Conservation (phyloP, 2,797 vertebrate species). For the Sebastes flavidus region DNA sequence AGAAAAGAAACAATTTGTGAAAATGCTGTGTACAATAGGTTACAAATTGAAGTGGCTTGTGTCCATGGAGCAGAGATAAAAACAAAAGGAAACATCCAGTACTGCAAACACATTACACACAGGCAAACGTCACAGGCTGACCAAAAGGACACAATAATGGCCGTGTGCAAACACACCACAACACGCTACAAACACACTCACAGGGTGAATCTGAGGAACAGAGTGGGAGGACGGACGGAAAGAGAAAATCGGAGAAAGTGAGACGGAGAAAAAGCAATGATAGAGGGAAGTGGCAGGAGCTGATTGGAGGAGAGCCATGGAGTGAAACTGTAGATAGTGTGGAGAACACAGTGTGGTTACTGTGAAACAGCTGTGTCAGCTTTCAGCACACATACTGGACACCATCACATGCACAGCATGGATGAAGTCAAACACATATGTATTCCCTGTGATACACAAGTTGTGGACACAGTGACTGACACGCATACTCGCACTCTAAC, state of each 20-base stretch:
- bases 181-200: neutral
- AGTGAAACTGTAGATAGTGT: slow-evolving; percentile 57
- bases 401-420: slow-evolving; percentile 5
- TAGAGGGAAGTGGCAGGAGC: slow-evolving; percentile 23
- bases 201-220: neutral
- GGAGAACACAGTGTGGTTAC: slow-evolving; percentile 49
- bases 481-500: neutral
- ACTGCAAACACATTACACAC: neutral
- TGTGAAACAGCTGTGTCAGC: slow-evolving; percentile 60
- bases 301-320: slow-evolving; percentile 38
- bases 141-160: neutral
- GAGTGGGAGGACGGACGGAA: neutral
- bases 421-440: slow-evolving; percentile 1
- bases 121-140: neutral
- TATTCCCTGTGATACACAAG: neutral
- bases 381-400: slow-evolving; percentile 33
- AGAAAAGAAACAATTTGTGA: neutral
- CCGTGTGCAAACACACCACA: slow-evolving; percentile 3
- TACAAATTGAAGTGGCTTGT: neutral
- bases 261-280: slow-evolving; percentile 8
- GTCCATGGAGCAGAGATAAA: neutral
- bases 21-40: neutral
- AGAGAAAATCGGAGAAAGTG: slow-evolving; percentile 8
- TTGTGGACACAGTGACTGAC: neutral
- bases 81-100: slow-evolving; percentile 20